Percentiles rank a stretch among this genome's conserved stretches.
phyloP scores from a whole-genome alignment of 2,888 invertebrate genomes.

The Argyra leucocephala region DNA sequence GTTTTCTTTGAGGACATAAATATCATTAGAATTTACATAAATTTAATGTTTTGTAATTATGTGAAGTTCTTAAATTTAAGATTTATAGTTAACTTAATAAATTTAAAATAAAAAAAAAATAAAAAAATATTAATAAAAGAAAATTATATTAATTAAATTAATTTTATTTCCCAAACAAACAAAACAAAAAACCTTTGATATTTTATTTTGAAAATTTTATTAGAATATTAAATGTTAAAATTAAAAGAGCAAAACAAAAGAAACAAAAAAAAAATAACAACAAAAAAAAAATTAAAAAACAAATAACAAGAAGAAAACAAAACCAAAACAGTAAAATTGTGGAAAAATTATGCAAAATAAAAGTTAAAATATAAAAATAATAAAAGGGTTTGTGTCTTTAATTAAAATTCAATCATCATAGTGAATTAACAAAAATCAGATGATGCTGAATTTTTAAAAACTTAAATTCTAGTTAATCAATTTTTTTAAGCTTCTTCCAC shows the following conservation, averaged over 20 bases:
- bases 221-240: constrained; percentile 3
- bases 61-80: constrained; percentile 6
- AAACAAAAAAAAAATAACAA: neutral
- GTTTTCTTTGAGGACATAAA: constrained; percentile 6
- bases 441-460: too few species aligned
- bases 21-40: constrained; percentile 6
- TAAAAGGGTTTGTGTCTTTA: neutral
- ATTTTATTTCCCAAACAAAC: neutral
- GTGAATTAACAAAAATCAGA: too few species aligned
- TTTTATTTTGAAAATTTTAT: constrained; percentile 6
- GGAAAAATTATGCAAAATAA: constrained; percentile 3
- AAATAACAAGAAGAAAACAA: neutral
- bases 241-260: neutral
- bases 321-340: neutral
- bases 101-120: neutral
- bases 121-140: neutral
- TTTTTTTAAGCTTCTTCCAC: too few species aligned
- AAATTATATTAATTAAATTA: constrained; percentile 5
- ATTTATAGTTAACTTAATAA: constrained; percentile 6
- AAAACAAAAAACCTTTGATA: neutral
- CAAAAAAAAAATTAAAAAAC: neutral
- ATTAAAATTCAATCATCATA: too few species aligned
- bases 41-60: constrained; percentile 6
- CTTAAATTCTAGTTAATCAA: too few species aligned
- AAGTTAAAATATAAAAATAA: neutral